These are phyloP conservation scores for Minunthozetes semirufus DNA, from an alignment of 2,888 invertebrate species.

Conservation along the genomic window DNA sequence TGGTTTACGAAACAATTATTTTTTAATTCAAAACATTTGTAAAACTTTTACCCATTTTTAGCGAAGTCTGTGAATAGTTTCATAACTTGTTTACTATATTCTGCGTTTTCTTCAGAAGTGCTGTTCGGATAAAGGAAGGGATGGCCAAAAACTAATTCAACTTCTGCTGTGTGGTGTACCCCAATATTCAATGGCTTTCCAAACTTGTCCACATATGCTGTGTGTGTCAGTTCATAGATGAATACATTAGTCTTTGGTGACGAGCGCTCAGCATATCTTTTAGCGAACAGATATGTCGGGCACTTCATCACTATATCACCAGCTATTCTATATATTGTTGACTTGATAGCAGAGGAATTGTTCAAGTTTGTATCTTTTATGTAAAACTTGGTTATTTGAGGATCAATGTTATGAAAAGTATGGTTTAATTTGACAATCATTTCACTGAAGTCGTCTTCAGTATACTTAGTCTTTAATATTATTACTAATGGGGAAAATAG, in stretches of 20 bases:
- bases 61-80: conserved; percentile 30
- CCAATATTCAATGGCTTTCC: too few species aligned
- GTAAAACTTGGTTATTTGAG: neutral
- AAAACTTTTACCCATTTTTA: conserved; percentile 14
- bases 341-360: neutral
- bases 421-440: too few species aligned
- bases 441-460: too few species aligned
- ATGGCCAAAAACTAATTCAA: neutral
- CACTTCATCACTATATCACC: neutral
- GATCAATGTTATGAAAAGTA: neutral
- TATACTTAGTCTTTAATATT: too few species aligned
- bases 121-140: neutral
- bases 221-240: neutral
- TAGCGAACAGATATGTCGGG: conserved; percentile 26
- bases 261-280: conserved; percentile 13
- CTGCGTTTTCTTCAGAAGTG: neutral
- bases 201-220: neutral
- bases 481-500: too few species aligned
- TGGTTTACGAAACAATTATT: neutral
- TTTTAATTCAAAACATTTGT: neutral
- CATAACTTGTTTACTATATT: conserved; percentile 8
- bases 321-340: neutral
- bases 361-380: neutral
- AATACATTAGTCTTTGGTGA: neutral
- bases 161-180: neutral